phyloP scores from a whole-genome alignment of 2,113 vertebrate genomes.

The Protomyctophum bolini region DNA sequence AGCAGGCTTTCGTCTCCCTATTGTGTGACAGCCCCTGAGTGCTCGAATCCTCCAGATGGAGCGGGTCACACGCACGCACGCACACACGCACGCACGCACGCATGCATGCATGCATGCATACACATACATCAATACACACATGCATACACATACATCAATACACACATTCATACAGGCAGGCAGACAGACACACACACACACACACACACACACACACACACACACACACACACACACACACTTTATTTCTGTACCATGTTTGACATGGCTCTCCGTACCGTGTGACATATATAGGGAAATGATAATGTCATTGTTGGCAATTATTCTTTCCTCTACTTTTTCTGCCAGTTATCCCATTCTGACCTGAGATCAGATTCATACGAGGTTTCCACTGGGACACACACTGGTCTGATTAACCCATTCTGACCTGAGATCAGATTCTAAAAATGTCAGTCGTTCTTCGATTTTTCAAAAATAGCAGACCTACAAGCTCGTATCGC shows the following conservation, averaged over 20 bases:
- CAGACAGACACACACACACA: too few species aligned
- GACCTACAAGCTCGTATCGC: too few species aligned
- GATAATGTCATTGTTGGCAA: conserved; percentile 89
- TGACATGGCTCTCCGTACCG: conserved; percentile 86
- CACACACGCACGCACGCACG: conserved; percentile 46
- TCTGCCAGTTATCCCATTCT: conserved; percentile 71
- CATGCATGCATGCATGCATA: conserved; percentile 17
- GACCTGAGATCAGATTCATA: too few species aligned
- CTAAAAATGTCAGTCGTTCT: too few species aligned
- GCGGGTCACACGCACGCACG: conserved; percentile 77
- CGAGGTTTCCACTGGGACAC: too few species aligned
- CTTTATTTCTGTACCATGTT: conserved; percentile 79
- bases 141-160: too few species aligned
- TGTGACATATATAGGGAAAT: conserved; percentile 85
- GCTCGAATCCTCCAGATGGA: conserved; percentile 97
- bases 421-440: too few species aligned
- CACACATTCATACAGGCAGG: too few species aligned
- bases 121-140: conserved; percentile 21
- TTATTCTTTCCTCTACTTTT: conserved; percentile 84
- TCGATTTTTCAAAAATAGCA: too few species aligned
- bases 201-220: conserved; percentile 23
- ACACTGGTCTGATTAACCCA: too few species aligned
- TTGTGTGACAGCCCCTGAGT: conserved; percentile 94
- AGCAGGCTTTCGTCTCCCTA: conserved; percentile 95
- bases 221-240: conserved; percentile 64